These are phyloP conservation scores for Boleophthalmus pectinirostris DNA, from an alignment of 2,113 vertebrate species.

Conservation along the genomic window DNA sequence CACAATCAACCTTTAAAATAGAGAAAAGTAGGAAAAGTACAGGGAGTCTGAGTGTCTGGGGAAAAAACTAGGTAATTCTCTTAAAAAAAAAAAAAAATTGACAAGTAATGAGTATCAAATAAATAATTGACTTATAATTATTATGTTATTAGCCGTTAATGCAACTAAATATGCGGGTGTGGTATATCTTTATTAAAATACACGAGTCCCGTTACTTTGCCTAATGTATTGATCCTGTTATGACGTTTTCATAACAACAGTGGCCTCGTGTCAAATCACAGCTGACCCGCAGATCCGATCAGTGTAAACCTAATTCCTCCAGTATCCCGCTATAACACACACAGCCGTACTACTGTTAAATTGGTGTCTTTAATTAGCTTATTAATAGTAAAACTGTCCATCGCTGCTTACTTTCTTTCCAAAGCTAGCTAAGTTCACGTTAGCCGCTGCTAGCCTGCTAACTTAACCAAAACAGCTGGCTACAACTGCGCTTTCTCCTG, in stretches of 20 bases:
- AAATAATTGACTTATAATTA: too few species aligned
- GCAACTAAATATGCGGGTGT: not conserved
- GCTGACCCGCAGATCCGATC: constrained; percentile 17
- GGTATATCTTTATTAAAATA: too few species aligned
- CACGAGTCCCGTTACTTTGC: not conserved
- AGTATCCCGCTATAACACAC: not conserved
- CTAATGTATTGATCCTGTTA: not conserved
- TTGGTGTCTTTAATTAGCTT: not conserved
- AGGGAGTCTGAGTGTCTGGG: too few species aligned
- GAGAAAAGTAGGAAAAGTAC: too few species aligned
- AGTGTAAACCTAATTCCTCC: not conserved
- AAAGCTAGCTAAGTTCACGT: constrained; percentile 42
- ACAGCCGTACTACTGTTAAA: not conserved
- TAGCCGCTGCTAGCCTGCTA: constrained; percentile 66
- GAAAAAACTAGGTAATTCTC: too few species aligned
- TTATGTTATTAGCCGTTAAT: not conserved
- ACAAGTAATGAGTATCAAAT: too few species aligned
- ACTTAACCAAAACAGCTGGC: constrained; percentile 63
- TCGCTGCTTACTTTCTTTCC: not conserved
- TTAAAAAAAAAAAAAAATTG: too few species aligned
- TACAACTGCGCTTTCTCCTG: not conserved
- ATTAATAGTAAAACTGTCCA: not conserved
- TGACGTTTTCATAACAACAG: constrained; percentile 27
- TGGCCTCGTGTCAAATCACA: constrained; percentile 52
- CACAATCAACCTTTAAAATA: too few species aligned